These are phyloP conservation scores for Donacobius atricapilla DNA, from an alignment of 2,113 vertebrate species.

Conservation along the genomic window DNA sequence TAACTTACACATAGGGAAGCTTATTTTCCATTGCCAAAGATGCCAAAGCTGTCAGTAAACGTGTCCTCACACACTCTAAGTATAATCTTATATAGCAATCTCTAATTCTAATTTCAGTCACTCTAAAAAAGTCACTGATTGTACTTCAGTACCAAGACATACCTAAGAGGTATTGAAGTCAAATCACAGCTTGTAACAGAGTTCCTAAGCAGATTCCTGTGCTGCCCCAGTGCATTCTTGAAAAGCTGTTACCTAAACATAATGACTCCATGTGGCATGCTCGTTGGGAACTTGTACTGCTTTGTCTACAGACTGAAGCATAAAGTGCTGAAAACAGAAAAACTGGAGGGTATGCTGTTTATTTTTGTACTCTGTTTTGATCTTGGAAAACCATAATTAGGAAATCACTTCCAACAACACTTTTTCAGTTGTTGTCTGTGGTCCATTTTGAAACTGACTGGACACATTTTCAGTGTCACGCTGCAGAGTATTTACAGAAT, in stretches of 20 bases:
- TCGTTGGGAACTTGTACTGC: background rate
- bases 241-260: background rate
- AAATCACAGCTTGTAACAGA: slow-evolving; percentile 11
- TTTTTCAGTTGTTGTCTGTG: background rate
- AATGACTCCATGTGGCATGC: background rate
- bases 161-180: background rate
- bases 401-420: background rate
- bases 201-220: background rate
- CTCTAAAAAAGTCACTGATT: background rate
- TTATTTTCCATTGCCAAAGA: background rate
- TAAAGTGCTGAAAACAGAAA: background rate
- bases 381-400: background rate
- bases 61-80: background rate
- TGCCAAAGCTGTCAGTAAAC: background rate
- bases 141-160: background rate
- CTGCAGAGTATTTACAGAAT: background rate
- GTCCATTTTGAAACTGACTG: background rate
- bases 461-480: background rate
- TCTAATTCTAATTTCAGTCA: background rate
- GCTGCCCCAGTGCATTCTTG: slow-evolving; percentile 25
- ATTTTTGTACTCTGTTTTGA: background rate
- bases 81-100: background rate
- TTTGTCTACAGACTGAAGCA: background rate
- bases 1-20: background rate
- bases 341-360: background rate